A percentile compares a stretch with the other conserved stretches of the same genome.
phyloP scores from a whole-genome alignment of 2,113 vertebrate species.

The Isichthys henryi region DNA sequence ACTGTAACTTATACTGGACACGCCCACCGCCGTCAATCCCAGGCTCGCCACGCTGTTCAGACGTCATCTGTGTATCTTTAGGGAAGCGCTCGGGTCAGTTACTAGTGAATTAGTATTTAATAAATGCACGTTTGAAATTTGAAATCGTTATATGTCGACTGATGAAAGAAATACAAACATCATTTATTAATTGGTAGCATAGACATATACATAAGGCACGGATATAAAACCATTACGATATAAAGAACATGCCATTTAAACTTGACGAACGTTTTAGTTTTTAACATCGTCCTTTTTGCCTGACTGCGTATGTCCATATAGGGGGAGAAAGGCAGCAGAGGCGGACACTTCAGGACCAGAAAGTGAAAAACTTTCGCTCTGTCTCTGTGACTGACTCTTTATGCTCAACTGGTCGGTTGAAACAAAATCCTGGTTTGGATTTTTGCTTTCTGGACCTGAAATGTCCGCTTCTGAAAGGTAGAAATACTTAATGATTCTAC shows the following conservation, averaged over 20 bases:
- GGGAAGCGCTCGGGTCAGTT: neutral
- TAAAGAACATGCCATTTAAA: neutral
- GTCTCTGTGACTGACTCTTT: no score
- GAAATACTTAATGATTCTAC: neutral
- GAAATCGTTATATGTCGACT: neutral
- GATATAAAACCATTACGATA: neutral
- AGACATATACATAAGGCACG: neutral
- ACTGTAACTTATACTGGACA: conserved; percentile 35
- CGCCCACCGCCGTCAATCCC: conserved; percentile 21
- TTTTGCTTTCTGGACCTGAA: no score
- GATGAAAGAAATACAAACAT: neutral
- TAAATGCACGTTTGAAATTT: neutral
- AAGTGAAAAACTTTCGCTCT: no score
- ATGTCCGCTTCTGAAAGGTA: neutral
- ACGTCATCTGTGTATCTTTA: conserved; percentile 3
- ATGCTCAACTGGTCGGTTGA: no score
- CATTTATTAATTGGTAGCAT: neutral
- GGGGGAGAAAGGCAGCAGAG: neutral
- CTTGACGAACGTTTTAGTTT: neutral
- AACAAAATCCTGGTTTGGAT: no score
- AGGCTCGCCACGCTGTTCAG: neutral
- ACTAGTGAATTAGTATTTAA: neutral
- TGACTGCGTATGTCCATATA: neutral
- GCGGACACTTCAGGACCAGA: no score
- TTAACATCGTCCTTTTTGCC: neutral